Percentiles rank a stretch among this genome's conserved stretches.
Evolutionary conservation across 2,797 vertebrate species (phyloP).

Genomic region (Acrocephalus scirpaceus): DNA sequence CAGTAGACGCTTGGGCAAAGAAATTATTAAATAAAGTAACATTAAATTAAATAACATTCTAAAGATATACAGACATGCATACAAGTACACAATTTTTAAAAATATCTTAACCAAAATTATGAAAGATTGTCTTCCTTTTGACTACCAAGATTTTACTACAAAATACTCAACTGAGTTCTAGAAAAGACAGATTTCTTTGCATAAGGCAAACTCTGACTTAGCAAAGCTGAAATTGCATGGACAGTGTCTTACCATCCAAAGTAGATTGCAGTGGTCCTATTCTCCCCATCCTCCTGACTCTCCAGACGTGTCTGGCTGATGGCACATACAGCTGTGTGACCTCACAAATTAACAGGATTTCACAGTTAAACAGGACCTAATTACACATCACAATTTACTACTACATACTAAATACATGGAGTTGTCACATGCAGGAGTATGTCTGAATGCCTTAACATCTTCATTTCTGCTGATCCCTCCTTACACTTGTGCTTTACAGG

Average conservation of each 20-base stretch:
- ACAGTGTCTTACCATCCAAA: conserved; percentile 86
- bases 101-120: neutral
- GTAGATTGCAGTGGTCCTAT: conserved; percentile 96
- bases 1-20: neutral
- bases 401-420: neutral
- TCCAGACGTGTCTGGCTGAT: conserved; percentile 92
- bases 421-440: neutral
- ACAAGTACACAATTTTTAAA: fast-evolving
- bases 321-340: conserved; percentile 97
- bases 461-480: neutral
- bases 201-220: neutral
- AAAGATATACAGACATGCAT: neutral
- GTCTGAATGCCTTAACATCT: neutral
- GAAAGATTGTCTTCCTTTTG: neutral
- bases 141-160: neutral
- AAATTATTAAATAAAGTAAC: neutral
- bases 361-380: neutral
- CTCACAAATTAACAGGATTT: conserved; percentile 69
- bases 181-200: neutral
- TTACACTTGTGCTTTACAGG: neutral
- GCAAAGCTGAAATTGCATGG: neutral
- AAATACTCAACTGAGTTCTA: neutral
- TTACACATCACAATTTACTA: neutral
- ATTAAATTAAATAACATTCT: neutral
- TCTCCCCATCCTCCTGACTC: conserved; percentile 93